Conservation (phyloP, 2,888 invertebrate genomes). For the Anoplius nigerrimus region DNA sequence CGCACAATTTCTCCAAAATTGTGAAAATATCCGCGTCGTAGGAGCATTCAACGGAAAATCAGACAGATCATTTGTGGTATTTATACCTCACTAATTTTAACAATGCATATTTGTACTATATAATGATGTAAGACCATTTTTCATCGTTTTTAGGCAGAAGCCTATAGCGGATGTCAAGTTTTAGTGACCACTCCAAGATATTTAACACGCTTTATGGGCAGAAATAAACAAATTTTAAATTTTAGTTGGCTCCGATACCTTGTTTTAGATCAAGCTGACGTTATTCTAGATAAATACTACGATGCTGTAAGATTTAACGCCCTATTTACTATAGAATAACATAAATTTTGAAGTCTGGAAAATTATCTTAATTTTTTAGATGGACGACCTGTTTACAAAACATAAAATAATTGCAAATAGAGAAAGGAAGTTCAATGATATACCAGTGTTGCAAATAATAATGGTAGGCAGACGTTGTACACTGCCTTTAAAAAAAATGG, state of each 20-base stretch:
- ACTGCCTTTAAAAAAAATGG: slow-evolving; percentile 77
- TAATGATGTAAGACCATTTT: neutral
- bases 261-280: slow-evolving; percentile 84
- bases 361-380: slow-evolving; percentile 34
- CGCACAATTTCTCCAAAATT: slow-evolving; percentile 45
- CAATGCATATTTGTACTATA: slow-evolving; percentile 19
- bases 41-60: slow-evolving; percentile 63
- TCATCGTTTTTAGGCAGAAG: slow-evolving; percentile 54
- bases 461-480: slow-evolving; percentile 82
- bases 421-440: slow-evolving; percentile 31
- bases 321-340: no score
- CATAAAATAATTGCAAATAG: slow-evolving; percentile 52
- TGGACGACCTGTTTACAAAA: slow-evolving; percentile 46
- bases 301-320: slow-evolving; percentile 60
- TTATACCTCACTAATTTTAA: slow-evolving; percentile 12
- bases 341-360: neutral
- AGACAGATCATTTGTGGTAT: slow-evolving; percentile 62
- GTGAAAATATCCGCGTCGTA: slow-evolving; percentile 53
- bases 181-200: slow-evolving; percentile 83
- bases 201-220: slow-evolving; percentile 76
- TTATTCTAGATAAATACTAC: slow-evolving; percentile 78
- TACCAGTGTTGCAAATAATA: slow-evolving; percentile 77
- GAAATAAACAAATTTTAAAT: slow-evolving; percentile 76
- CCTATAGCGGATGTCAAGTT: slow-evolving; percentile 81
- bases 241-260: slow-evolving; percentile 81